Percentiles rank a stretch among this genome's conserved stretches.
phyloP scores from a whole-genome alignment of 2,113 vertebrate species.

The Sebastes fasciatus region DNA sequence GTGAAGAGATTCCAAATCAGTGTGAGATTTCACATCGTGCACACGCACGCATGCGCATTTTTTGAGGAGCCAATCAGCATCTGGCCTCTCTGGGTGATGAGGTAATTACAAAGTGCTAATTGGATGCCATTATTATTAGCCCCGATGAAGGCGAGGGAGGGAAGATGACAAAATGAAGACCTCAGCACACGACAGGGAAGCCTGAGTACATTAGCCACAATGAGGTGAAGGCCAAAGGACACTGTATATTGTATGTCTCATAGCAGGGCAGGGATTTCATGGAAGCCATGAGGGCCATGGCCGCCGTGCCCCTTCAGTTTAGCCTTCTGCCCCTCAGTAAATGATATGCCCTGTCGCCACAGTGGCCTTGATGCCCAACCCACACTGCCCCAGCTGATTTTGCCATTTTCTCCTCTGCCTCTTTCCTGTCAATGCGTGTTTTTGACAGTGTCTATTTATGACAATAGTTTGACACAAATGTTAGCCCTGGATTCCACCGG shows the following conservation, averaged over 20 bases:
- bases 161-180: conserved; percentile 31
- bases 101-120: conserved; percentile 73
- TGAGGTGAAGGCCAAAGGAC: conserved; percentile 2
- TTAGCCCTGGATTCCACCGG: no score
- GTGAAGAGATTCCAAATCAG: conserved; percentile 36
- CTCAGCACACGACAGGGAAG: not conserved
- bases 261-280: no score
- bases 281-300: no score
- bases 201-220: not conserved
- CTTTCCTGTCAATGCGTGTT: no score
- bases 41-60: not conserved
- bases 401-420: no score
- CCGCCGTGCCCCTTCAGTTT: no score
- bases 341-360: no score
- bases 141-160: conserved; percentile 13
- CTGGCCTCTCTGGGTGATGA: conserved; percentile 53
- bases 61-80: conserved; percentile 65
- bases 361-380: no score
- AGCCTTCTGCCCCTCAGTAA: no score
- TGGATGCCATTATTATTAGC: conserved; percentile 66
- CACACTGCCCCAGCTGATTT: no score
- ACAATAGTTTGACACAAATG: no score
- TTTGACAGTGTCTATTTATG: no score
- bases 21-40: conserved; percentile 26
- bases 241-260: not conserved